Evolutionary conservation across 1,140 invertebrate species (phyloP).

Genomic region (Hypothenemus hampei): DNA sequence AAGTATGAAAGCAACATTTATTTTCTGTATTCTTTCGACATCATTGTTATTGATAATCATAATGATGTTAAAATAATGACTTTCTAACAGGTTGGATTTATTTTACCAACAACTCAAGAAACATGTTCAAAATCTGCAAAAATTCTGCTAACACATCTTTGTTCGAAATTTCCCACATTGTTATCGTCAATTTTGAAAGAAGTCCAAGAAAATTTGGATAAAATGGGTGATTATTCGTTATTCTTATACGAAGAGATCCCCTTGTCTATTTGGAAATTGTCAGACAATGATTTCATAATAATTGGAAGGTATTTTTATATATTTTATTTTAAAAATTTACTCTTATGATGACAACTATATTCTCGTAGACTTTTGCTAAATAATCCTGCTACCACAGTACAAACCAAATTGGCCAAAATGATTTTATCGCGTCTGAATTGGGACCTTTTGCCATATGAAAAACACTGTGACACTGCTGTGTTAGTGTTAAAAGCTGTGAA

Average conservation of each 20-base stretch:
- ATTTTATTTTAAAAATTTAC: neutral
- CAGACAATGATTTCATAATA: conserved; percentile 62
- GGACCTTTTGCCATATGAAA: conserved; percentile 58
- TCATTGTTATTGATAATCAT: neutral
- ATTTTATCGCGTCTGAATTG: conserved; percentile 71
- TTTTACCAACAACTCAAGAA: conserved; percentile 66
- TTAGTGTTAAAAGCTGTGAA: conserved; percentile 61
- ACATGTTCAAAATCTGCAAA: conserved; percentile 69
- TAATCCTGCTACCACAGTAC: conserved; percentile 52
- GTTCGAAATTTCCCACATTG: conserved; percentile 63
- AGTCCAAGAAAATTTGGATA: conserved; percentile 59
- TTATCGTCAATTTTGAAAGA: conserved; percentile 62
- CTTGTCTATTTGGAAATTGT: conserved; percentile 64
- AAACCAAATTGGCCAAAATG: conserved; percentile 65
- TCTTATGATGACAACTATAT: neutral
- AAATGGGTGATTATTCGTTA: conserved; percentile 58
- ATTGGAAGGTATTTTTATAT: conserved; percentile 46
- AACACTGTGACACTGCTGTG: conserved; percentile 64
- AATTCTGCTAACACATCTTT: conserved; percentile 66
- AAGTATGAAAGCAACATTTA: neutral
- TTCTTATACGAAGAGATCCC: conserved; percentile 74
- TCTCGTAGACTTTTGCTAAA: conserved; percentile 57
- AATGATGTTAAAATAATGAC: neutral
- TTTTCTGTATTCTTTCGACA: no score
- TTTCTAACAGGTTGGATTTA: conserved; percentile 75